A percentile compares a stretch with the other conserved stretches of the same genome.
These are phyloP conservation scores for Xanthostigma xanthostigma DNA, from an alignment of 2,888 invertebrate species.

Conservation along the genomic window DNA sequence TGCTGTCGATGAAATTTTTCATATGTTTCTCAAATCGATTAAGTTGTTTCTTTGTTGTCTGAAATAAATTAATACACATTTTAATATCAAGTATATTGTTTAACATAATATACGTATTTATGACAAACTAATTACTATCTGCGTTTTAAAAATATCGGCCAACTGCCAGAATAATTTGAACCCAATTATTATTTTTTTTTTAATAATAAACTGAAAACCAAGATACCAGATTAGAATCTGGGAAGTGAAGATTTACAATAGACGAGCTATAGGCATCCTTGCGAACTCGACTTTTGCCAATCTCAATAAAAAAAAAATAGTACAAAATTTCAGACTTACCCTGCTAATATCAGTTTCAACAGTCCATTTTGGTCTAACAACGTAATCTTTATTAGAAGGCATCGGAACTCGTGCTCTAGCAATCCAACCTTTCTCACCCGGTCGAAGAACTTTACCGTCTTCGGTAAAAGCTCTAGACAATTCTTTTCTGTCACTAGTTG, in stretches of 20 bases:
- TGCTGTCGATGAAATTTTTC: constrained; percentile 77
- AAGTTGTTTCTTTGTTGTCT: constrained; percentile 69
- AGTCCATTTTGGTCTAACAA: constrained; percentile 83
- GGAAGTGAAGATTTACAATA: not conserved
- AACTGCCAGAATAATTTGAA: too few species aligned
- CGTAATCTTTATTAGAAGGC: constrained; percentile 93
- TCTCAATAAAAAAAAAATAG: constrained; percentile 6
- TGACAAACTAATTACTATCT: not conserved
- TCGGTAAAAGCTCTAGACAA: not conserved
- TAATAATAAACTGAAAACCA: too few species aligned
- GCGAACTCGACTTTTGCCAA: constrained; percentile 1
- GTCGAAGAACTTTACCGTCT: constrained; percentile 49
- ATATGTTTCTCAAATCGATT: constrained; percentile 86
- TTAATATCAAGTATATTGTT: not conserved
- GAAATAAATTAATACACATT: constrained; percentile 18
- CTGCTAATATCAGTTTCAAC: constrained; percentile 74
- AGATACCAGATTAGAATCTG: too few species aligned
- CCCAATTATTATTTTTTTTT: too few species aligned
- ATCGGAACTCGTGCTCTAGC: constrained; percentile 85
- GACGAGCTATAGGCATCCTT: not conserved
- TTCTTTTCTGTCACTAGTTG: not conserved
- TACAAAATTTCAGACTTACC: constrained; percentile 31
- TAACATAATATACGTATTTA: constrained; percentile 3
- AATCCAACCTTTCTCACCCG: constrained; percentile 94
- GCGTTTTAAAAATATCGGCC: too few species aligned